These are phyloP conservation scores for Solen grandis DNA, from an alignment of 1,140 invertebrate species.

Conservation along the genomic window DNA sequence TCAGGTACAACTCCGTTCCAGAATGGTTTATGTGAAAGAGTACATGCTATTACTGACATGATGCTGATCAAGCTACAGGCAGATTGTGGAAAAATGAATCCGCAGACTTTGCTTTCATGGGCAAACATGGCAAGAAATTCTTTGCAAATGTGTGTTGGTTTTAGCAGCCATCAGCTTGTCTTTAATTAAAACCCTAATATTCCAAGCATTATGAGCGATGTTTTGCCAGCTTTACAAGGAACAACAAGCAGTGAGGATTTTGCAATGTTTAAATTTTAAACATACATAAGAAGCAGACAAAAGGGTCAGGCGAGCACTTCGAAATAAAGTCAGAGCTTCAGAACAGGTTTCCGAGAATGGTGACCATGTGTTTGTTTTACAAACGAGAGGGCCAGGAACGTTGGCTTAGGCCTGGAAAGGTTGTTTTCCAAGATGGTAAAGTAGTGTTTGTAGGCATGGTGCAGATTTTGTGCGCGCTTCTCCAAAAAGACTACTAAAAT, in stretches of 20 bases:
- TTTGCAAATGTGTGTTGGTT: constrained; percentile 59
- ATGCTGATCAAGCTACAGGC: constrained; percentile 27
- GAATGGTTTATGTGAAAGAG: constrained; percentile 48
- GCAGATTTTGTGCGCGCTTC: constrained; percentile 49
- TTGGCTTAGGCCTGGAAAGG: constrained; percentile 53
- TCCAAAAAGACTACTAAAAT: constrained; percentile 41
- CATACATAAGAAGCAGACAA: constrained; percentile 55
- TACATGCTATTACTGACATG: constrained; percentile 43
- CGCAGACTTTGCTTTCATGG: neutral
- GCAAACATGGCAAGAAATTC: constrained; percentile 54
- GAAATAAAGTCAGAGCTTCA: constrained; percentile 55
- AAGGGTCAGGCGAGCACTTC: constrained; percentile 46
- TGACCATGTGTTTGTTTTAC: constrained; percentile 59
- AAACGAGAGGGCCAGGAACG: constrained; percentile 48
- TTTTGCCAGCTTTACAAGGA: constrained; percentile 51
- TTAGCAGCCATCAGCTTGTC: constrained; percentile 56
- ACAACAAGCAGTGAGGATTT: constrained; percentile 49
- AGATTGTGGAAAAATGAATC: constrained; percentile 12
- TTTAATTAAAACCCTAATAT: constrained; percentile 52
- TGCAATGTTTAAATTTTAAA: constrained; percentile 47
- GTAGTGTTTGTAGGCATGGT: constrained; percentile 59
- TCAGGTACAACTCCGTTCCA: constrained; percentile 53
- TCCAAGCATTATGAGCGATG: constrained; percentile 47
- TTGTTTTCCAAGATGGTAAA: constrained; percentile 54
- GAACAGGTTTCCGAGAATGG: constrained; percentile 56